These are phyloP conservation scores for Psilopsiagon aurifrons DNA, from an alignment of 2,113 vertebrate genomes.

Conservation along the genomic window DNA sequence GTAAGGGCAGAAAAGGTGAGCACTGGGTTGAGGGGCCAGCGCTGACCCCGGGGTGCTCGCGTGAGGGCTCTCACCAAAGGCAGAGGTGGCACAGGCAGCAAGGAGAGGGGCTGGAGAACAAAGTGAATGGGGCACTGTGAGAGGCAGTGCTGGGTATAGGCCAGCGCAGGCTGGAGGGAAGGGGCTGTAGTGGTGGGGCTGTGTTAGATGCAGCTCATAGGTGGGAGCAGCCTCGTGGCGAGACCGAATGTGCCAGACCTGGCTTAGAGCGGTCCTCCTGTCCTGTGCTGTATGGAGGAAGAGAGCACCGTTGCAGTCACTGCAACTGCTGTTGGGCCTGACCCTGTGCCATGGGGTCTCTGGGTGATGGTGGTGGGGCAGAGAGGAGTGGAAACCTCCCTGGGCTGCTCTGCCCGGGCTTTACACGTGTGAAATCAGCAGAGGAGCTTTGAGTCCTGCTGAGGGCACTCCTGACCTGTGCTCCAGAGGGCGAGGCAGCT, in stretches of 20 bases:
- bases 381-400: neutral
- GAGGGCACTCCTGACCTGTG: neutral
- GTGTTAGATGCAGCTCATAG: neutral
- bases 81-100: neutral
- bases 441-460: rapidly evolving
- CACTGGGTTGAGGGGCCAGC: rapidly evolving
- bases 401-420: neutral
- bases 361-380: neutral
- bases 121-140: neutral
- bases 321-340: too few species aligned
- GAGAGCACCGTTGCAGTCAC: neutral
- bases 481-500: too few species aligned
- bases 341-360: neutral
- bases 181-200: neutral
- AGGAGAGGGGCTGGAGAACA: neutral
- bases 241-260: neutral
- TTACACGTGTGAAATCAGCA: rapidly evolving
- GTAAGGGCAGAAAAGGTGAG: neutral
- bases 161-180: neutral
- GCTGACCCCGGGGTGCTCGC: neutral
- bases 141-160: too few species aligned
- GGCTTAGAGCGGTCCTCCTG: neutral
- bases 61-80: neutral
- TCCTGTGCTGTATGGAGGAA: rapidly evolving
- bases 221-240: neutral